These are phyloP conservation scores for Brenthis ino DNA, from an alignment of 2,888 invertebrate species.

Conservation along the genomic window DNA sequence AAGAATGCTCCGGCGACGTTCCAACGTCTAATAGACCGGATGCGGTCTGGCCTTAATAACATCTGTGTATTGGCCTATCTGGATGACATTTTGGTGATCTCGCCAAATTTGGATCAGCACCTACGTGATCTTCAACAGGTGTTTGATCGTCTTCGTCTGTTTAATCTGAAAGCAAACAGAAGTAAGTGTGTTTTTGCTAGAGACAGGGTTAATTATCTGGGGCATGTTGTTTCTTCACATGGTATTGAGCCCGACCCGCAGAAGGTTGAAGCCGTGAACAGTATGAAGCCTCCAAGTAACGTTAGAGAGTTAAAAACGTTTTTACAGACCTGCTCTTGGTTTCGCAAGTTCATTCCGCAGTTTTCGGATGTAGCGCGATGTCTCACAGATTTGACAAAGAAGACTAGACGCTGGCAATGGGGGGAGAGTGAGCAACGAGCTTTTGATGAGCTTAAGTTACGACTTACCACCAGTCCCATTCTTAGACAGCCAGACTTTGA, in stretches of 20 bases:
- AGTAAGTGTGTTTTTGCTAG: conserved; percentile 39
- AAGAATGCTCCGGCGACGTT: conserved; percentile 47
- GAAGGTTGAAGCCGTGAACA: conserved; percentile 38
- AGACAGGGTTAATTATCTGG: conserved; percentile 39
- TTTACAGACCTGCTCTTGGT: conserved; percentile 43
- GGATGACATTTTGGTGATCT: conserved; percentile 38
- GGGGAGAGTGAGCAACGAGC: too few species aligned
- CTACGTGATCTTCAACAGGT: conserved; percentile 28
- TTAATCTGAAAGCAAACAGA: conserved; percentile 28
- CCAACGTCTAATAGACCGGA: conserved; percentile 45
- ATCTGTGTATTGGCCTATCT: conserved; percentile 9
- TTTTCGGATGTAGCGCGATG: conserved; percentile 38
- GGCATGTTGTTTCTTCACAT: conserved; percentile 40
- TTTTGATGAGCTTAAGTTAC: too few species aligned
- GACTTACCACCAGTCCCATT: too few species aligned
- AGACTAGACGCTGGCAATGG: conserved; percentile 13
- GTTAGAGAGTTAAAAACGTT: conserved; percentile 33
- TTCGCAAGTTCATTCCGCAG: conserved; percentile 40
- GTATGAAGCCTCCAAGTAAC: conserved; percentile 23
- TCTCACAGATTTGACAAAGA: conserved; percentile 37
- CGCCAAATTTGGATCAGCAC: conserved; percentile 38
- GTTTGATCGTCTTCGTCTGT: conserved; percentile 25
- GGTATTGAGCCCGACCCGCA: conserved; percentile 37
- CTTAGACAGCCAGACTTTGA: too few species aligned
- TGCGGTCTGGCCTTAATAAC: conserved; percentile 30